Conservation (phyloP, 2,888 invertebrate species). For the Hypselothyrea guttata region DNA sequence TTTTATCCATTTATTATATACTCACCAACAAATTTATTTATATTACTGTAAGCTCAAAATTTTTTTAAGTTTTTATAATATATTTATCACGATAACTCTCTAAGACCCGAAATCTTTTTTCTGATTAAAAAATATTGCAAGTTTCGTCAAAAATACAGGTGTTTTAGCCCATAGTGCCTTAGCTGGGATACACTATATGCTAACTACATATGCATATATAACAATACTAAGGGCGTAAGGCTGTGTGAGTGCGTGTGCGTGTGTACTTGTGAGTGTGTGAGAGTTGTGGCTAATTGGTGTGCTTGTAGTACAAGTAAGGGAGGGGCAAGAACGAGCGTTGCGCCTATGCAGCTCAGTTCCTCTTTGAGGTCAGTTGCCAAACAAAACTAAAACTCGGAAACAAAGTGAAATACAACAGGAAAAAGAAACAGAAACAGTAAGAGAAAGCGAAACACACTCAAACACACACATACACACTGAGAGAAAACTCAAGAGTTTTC, state of each 20-base stretch:
- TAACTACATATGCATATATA: slow-evolving; percentile 7
- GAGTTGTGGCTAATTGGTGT: slow-evolving; percentile 46
- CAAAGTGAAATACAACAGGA: not conserved
- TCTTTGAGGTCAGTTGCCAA: slow-evolving; percentile 28
- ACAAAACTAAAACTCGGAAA: slow-evolving; percentile 28
- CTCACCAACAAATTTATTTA: too few species aligned
- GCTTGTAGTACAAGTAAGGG: slow-evolving; percentile 29
- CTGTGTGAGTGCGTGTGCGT: slow-evolving; percentile 8
- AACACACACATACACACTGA: not conserved
- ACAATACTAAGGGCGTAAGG: not conserved
- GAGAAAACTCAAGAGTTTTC: too few species aligned
- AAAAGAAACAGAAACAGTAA: slow-evolving; percentile 12
- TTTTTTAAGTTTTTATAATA: too few species aligned
- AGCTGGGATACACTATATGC: not conserved
- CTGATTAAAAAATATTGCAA: too few species aligned
- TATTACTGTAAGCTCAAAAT: too few species aligned
- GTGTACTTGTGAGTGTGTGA: slow-evolving; percentile 19
- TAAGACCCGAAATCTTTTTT: too few species aligned
- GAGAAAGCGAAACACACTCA: not conserved
- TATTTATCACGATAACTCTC: too few species aligned
- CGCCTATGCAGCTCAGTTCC: slow-evolving; percentile 14
- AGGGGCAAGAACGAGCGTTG: slow-evolving; percentile 1
- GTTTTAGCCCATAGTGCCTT: too few species aligned
- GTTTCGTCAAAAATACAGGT: too few species aligned
- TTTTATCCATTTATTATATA: too few species aligned